Conservation (phyloP, 2,888 invertebrate species). For the Spodoptera picta region DNA sequence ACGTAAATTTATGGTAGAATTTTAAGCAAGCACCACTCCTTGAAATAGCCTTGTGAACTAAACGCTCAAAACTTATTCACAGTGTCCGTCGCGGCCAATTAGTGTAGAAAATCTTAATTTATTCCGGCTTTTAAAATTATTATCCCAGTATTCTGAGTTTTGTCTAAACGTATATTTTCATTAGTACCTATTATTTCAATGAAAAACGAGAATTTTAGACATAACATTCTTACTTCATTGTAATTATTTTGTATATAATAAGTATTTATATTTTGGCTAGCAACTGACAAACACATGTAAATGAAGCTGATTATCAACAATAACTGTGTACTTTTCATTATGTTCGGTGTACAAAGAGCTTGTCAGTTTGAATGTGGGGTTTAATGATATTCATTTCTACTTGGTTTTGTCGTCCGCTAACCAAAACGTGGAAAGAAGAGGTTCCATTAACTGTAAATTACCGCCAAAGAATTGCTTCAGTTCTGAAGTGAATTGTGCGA, state of each 20-base stretch:
- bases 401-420: conserved; percentile 18
- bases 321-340: conserved; percentile 47
- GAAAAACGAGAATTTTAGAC: conserved; percentile 2
- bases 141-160: neutral
- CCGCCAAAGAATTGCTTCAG: neutral
- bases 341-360: conserved; percentile 42
- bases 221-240: neutral
- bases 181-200: neutral
- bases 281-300: conserved; percentile 46
- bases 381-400: conserved; percentile 39
- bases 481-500: conserved; percentile 11
- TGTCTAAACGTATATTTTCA: neutral
- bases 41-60: conserved; percentile 32
- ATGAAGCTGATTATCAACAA: conserved; percentile 47
- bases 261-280: conserved; percentile 30
- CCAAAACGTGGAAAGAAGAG: conserved; percentile 10
- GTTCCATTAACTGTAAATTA: conserved; percentile 12
- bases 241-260: conserved; percentile 1
- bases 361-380: conserved; percentile 33
- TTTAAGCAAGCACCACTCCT: conserved; percentile 1
- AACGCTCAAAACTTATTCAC: conserved; percentile 17
- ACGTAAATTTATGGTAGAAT: conserved; percentile 27
- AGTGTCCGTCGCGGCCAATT: neutral
- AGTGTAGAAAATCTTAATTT: conserved; percentile 8
- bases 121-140: conserved; percentile 10